Conservation (phyloP, 1,140 invertebrate genomes). For the Drosophila nigromelanica region DNA sequence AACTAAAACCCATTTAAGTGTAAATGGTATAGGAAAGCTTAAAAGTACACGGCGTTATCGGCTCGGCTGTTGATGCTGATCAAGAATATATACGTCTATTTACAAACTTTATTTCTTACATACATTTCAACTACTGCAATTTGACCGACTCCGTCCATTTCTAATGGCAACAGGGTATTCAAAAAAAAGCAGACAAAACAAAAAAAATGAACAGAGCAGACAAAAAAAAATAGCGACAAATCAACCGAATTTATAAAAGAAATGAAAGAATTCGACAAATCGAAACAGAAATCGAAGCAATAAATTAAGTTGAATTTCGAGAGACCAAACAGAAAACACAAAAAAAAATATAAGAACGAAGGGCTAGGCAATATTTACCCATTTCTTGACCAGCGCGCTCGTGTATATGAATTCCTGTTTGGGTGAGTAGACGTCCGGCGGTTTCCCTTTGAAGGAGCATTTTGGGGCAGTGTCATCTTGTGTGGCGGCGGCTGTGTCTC, state of each 20-base stretch:
- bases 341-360: slow-evolving; percentile 25
- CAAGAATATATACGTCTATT: slow-evolving; percentile 19
- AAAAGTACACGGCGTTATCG: no score
- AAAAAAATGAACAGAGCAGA: slow-evolving; percentile 64
- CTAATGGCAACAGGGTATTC: slow-evolving; percentile 1
- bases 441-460: slow-evolving; percentile 73
- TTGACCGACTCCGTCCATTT: slow-evolving; percentile 6
- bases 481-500: slow-evolving; percentile 17
- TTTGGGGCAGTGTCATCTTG: slow-evolving; percentile 49
- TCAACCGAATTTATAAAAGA: slow-evolving; percentile 79
- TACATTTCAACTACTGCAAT: neutral
- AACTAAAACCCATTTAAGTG: no score
- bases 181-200: slow-evolving; percentile 24
- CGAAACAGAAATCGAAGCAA: slow-evolving; percentile 76
- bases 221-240: slow-evolving; percentile 68
- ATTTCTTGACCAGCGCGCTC: slow-evolving; percentile 64
- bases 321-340: slow-evolving; percentile 23
- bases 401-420: slow-evolving; percentile 75
- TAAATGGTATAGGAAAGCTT: no score
- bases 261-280: slow-evolving; percentile 76
- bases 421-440: slow-evolving; percentile 75
- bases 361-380: slow-evolving; percentile 68
- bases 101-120: neutral
- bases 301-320: slow-evolving; percentile 73
- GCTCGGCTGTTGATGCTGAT: no score